Base-by-base conservation (phyloP, 2,113 vertebrate genomes). In the Poecilia latipinna region DNA sequence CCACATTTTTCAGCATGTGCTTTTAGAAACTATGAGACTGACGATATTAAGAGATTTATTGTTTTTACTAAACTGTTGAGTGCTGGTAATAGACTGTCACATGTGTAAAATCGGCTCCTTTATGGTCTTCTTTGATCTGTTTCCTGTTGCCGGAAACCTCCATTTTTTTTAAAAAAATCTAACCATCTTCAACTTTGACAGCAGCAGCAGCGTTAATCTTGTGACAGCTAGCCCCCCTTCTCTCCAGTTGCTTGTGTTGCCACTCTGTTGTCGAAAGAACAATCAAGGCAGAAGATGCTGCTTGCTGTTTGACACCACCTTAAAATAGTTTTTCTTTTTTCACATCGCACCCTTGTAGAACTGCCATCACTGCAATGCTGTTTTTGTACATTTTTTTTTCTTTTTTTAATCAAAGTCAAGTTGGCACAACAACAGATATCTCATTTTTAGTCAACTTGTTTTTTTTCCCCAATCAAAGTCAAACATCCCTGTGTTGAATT, bases 401-500 rank as follows among this genome's bases (percentile, higher is more conserved):
- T 37, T 37, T 35, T 37, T 11, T 37, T 26, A 33, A 60, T 60
- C 24, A 37, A 70, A 28, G 51, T 60, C 31, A 60, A 57, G 51
- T 17, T 48, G 13, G 13, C 17, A 26, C 68, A 57, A 31, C n/a
- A 57, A 11, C 19, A 15, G 31, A 69, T 4, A 57, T 57, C 3
- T 57, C 31, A 37, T 28, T 37, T 39, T 61, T 48, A 57, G 28
- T 19, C 29, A 12, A 15, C 31, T 31, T 26, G 15, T 48, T 68
- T 2, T 32, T 68, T 61, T 65, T 28, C 19, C 39, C 22, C 42
- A 48, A 57, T 68, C 74, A 62, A 35, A 76, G 10, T n/a, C 3
- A 35, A 26, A 61, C 32, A 62, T 76, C 74, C 39, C 13, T n/a
- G 22, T 75, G 12, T 75, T 75, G 29, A 33, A 15, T 26, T 60